A percentile compares a stretch with the other conserved stretches of the same genome.
These are phyloP conservation scores for Rhodeus uyekii DNA, from an alignment of 2,797 vertebrate species.

Conservation along the genomic window DNA sequence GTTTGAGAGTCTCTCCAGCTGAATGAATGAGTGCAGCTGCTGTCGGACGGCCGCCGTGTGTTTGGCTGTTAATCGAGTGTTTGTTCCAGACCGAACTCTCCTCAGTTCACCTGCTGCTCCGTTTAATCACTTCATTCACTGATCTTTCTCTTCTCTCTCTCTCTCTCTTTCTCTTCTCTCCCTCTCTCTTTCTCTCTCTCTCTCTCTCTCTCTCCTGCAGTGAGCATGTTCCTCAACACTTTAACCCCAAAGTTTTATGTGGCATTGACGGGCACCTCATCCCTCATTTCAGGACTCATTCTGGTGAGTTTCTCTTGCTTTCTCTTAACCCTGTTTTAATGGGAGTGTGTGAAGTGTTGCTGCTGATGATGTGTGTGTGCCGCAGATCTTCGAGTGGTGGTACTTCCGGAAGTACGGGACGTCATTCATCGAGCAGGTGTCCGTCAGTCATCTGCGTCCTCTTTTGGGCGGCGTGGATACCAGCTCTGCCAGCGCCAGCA, in stretches of 20 bases:
- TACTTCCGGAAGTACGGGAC: constrained; percentile 99
- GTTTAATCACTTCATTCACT: no score
- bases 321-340: no score
- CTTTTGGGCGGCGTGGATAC: constrained; percentile 97
- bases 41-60: constrained; percentile 13
- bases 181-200: neutral
- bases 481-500: constrained; percentile 88
- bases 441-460: constrained; percentile 96
- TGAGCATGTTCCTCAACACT: constrained; percentile 99
- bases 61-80: neutral
- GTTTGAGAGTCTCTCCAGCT: constrained; percentile 65
- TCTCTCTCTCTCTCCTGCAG: constrained; percentile 64
- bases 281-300: constrained; percentile 97
- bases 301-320: no score
- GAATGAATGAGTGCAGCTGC: constrained; percentile 70
- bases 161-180: no score
- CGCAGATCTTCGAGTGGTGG: constrained; percentile 99
- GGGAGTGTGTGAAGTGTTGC: no score
- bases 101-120: neutral
- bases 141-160: no score
- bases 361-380: neutral
- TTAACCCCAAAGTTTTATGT: constrained; percentile 98
- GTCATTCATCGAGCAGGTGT: constrained; percentile 98
- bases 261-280: constrained; percentile 96
- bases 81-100: no score